phyloP scores from a whole-genome alignment of 2,888 invertebrate genomes.

The Euspilapteryx auroguttella region DNA sequence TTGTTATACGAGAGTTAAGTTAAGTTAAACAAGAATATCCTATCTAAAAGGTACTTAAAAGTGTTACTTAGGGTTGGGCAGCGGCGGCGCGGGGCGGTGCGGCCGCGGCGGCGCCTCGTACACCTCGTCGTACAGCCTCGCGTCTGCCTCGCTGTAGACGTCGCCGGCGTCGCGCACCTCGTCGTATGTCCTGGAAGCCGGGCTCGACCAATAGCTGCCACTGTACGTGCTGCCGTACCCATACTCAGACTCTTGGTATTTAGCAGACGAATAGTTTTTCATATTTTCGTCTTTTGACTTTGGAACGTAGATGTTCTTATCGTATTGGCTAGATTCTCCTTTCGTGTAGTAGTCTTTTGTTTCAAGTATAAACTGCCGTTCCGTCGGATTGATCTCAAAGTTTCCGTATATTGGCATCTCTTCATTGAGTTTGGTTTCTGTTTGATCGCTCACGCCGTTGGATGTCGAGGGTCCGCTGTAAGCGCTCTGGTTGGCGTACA shows the following conservation, averaged over 20 bases:
- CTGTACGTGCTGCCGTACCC: slow-evolving; percentile 10
- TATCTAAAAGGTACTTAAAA: slow-evolving; percentile 1
- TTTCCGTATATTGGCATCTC: slow-evolving; percentile 38
- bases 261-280: slow-evolving; percentile 42
- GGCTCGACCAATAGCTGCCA: too few species aligned
- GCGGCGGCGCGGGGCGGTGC: slow-evolving; percentile 63
- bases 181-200: too few species aligned
- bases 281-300: slow-evolving; percentile 40
- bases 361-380: slow-evolving; percentile 38
- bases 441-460: neutral
- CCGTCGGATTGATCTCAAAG: slow-evolving; percentile 28
- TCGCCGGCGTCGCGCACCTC: slow-evolving; percentile 40
- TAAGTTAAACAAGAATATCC: neutral
- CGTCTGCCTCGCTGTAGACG: slow-evolving; percentile 23
- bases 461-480: slow-evolving; percentile 11
- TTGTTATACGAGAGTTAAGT: neutral
- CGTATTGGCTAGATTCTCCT: too few species aligned
- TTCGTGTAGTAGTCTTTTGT: slow-evolving; percentile 49
- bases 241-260: slow-evolving; percentile 39
- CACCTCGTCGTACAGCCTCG: slow-evolving; percentile 43
- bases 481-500: slow-evolving; percentile 23
- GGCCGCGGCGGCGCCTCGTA: slow-evolving; percentile 45
- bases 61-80: slow-evolving; percentile 27
- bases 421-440: slow-evolving; percentile 12
- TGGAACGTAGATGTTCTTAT: slow-evolving; percentile 47